Percentiles rank a stretch among this genome's conserved stretches.
phyloP scores from a whole-genome alignment of 2,113 vertebrate genomes.

The Hydrolagus affinis region DNA sequence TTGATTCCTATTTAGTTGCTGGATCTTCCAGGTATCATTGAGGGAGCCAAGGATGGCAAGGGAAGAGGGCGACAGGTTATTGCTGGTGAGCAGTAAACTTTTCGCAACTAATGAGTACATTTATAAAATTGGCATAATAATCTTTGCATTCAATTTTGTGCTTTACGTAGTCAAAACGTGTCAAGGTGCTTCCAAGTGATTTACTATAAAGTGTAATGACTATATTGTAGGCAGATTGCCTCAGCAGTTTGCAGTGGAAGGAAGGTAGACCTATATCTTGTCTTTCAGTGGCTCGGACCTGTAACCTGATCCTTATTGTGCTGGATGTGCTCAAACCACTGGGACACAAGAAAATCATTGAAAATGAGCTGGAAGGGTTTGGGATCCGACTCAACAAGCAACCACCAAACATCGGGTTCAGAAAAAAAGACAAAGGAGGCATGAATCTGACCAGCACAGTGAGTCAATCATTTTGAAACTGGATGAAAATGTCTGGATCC shows the following conservation, averaged over 20 bases:
- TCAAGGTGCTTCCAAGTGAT: not conserved
- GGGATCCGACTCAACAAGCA: constrained; percentile 93
- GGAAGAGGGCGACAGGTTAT: constrained; percentile 94
- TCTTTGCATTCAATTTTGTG: not conserved
- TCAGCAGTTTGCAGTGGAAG: not conserved
- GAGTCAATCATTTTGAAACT: constrained; percentile 41
- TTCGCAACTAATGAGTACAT: not conserved
- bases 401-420: constrained; percentile 93
- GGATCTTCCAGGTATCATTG: constrained; percentile 97
- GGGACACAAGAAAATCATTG: constrained; percentile 93
- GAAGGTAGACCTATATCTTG: not conserved
- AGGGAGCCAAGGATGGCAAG: constrained; percentile 96
- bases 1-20: constrained; percentile 62
- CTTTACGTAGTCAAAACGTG: no score
- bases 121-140: not conserved
- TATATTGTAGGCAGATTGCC: not conserved
- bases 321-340: constrained; percentile 93
- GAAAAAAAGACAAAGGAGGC: constrained; percentile 97
- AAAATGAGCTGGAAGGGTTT: constrained; percentile 93
- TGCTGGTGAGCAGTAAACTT: constrained; percentile 63
- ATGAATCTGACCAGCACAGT: constrained; percentile 96
- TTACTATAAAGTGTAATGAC: not conserved
- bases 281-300: constrained; percentile 84
- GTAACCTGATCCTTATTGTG: constrained; percentile 94
- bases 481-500: not conserved